Conservation (phyloP, 2,113 vertebrate genomes). For the Pogona vitticeps region DNA sequence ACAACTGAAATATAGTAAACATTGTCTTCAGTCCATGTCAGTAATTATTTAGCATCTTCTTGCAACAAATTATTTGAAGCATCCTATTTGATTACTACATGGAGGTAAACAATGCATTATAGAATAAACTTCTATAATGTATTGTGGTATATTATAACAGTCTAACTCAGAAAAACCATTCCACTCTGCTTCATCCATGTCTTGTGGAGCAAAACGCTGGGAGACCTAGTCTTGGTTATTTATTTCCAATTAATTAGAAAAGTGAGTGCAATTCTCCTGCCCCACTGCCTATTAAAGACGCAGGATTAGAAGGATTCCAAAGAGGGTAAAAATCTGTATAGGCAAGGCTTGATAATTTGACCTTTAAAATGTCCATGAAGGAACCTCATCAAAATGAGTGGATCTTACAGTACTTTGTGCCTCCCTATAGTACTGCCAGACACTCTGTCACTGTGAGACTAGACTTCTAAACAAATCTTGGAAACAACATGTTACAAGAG, state of each 20-base stretch:
- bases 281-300: neutral
- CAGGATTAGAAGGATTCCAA: slow-evolving; percentile 31
- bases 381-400: neutral
- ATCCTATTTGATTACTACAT: neutral
- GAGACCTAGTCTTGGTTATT: neutral
- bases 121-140: fast-evolving
- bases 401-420: neutral
- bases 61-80: neutral
- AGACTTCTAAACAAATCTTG: too few relatives aligned
- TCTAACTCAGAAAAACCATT: neutral
- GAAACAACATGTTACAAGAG: too few relatives aligned
- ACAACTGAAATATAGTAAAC: fast-evolving
- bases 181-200: slow-evolving; percentile 1
- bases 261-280: neutral
- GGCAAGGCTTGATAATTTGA: neutral
- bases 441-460: neutral
- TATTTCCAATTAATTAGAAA: slow-evolving; percentile 29
- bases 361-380: too few relatives aligned
- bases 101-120: neutral
- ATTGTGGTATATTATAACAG: neutral
- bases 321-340: slow-evolving; percentile 52
- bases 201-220: neutral
- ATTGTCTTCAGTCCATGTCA: neutral
- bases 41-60: neutral
- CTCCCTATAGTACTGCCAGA: neutral